Base-by-base conservation (phyloP, 2,797 vertebrate species). In the Cichlasoma orientale region DNA sequence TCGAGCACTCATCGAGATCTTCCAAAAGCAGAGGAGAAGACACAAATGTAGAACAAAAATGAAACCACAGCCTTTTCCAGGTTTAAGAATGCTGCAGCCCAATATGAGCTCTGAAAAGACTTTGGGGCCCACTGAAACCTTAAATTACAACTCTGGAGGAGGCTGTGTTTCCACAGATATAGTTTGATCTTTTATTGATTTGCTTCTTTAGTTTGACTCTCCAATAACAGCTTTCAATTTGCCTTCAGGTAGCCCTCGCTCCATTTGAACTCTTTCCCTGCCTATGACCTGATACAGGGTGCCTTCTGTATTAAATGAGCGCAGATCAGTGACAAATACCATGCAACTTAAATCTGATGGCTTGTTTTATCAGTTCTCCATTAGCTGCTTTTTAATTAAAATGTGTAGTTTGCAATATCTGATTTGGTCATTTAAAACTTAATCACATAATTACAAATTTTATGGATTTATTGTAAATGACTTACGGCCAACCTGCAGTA, bases 1-100 rank as follows among this genome's bases (percentile, higher is more conserved):
- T 98, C 3, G 97, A 95, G 82, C 98, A 99, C 87, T 99, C 98
- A 19, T 99, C 98, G 80, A 99, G 95, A 95, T 99, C 98, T 99
- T 72, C 10, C 19, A 27, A 31, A 56, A 89, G 59, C 23, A 73
- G 54, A 53, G 18, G 70, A 27, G 4, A 41, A 79, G 58, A 6
- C 14, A 19, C 19, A 77, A 53, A 71, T 58, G 9, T 2, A 74
- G 59, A 25, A 52, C 2, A 2, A 11, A 4, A 5, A 54, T 13
- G 5, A 75, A 56, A 74, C 54, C 4, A 66, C 23, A 25, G 13
- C 1, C 8, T 61, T 59, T 38, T 59, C 57, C 11, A 59, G 1
- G 13, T 38, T 21, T 36, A 38, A 3, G 33, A 38, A 61, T 23
- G 38, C 58, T 38, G 33, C 13, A 56, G 25, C 54, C 25, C 54